These are phyloP conservation scores for Madoqua kirkii DNA, from an alignment of 2,113 vertebrate genomes.

Conservation along the genomic window DNA sequence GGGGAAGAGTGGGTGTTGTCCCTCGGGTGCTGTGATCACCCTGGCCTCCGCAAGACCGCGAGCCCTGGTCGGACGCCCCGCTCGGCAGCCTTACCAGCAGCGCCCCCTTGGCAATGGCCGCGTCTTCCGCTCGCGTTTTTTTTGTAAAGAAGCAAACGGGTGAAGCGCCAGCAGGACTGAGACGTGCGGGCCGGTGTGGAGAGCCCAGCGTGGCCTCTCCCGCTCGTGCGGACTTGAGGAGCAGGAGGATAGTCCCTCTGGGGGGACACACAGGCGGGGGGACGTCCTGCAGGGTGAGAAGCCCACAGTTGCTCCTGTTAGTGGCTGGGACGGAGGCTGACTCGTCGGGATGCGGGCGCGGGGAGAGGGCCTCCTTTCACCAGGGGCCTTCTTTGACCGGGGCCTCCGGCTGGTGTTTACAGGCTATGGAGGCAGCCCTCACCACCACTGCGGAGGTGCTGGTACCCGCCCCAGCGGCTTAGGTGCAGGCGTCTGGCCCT, in stretches of 20 bases:
- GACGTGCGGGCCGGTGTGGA: fast-evolving
- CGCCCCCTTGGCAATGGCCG: fast-evolving
- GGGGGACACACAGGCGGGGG: background rate
- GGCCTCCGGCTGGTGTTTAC: background rate
- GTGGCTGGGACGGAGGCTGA: background rate
- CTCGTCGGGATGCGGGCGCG: background rate
- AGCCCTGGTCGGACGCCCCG: fast-evolving
- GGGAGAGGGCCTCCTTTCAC: background rate
- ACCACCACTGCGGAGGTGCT: fast-evolving
- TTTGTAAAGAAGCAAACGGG: background rate
- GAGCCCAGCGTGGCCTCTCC: background rate
- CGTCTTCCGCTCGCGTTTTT: fast-evolving
- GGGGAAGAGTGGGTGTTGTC: background rate
- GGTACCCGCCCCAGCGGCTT: too few relatives aligned
- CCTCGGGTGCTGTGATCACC: background rate
- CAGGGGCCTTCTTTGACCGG: too few relatives aligned
- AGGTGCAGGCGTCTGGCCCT: background rate
- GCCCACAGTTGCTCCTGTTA: fast-evolving
- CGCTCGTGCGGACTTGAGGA: background rate
- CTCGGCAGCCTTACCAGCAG: background rate
- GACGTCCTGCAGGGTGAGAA: background rate
- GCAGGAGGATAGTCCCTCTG: background rate
- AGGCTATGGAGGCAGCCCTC: background rate
- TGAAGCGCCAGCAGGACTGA: too few relatives aligned
- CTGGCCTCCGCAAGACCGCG: background rate